Conservation (phyloP, 2,888 invertebrate species). For the Trichogramma dendrolimi region DNA sequence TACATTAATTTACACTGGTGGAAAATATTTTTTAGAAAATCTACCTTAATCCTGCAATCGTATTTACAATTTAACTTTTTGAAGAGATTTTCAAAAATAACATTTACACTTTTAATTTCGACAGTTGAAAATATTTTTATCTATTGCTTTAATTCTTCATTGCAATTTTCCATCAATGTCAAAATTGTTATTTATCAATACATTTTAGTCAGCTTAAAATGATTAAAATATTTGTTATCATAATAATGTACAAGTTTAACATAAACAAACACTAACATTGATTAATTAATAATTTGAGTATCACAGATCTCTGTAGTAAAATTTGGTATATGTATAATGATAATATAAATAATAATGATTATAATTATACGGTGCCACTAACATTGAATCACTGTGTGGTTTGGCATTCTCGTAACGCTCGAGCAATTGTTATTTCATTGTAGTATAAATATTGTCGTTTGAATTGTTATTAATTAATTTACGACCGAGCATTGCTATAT, state of each 20-base stretch:
- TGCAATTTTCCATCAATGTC: constrained; percentile 19
- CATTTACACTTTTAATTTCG: neutral
- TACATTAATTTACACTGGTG: constrained; percentile 19
- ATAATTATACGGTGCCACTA: constrained; percentile 9
- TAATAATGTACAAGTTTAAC: constrained; percentile 16
- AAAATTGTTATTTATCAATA: constrained; percentile 9
- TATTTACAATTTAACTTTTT: no score
- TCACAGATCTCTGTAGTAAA: constrained; percentile 28
- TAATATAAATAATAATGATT: no score
- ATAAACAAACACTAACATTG: constrained; percentile 23
- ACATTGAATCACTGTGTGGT: constrained; percentile 16
- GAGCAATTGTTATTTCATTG: constrained; percentile 30
- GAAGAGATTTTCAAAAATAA: no score
- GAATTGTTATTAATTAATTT: constrained; percentile 29
- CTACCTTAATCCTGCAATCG: neutral
- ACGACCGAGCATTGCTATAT: constrained; percentile 13
- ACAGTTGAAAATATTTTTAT: neutral
- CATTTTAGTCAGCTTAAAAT: constrained; percentile 16
- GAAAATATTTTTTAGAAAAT: constrained; percentile 11
- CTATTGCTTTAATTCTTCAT: neutral
- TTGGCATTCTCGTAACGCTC: constrained; percentile 25
- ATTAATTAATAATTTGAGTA: constrained; percentile 29
- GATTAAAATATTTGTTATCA: constrained; percentile 17
- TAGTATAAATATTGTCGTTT: constrained; percentile 32
- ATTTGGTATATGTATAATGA: constrained; percentile 21